Conservation (phyloP, 2,113 vertebrate species). For the Corythornis cristatus region DNA sequence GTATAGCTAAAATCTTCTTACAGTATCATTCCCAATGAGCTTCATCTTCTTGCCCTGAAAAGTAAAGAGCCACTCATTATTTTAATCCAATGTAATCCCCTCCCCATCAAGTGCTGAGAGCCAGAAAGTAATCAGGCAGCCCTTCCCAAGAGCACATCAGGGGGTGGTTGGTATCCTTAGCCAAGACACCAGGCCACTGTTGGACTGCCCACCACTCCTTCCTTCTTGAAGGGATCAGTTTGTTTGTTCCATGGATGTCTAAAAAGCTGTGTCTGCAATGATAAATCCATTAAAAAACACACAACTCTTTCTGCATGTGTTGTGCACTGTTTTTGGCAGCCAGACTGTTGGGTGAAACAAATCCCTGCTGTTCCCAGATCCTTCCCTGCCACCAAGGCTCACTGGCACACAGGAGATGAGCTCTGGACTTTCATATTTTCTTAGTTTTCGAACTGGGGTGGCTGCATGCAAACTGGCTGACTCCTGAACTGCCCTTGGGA, state of each 20-base stretch:
- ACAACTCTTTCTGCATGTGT: neutral
- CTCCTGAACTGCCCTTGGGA: neutral
- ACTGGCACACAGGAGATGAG: too few species aligned
- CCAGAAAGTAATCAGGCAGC: neutral
- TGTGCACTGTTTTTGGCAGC: too few species aligned
- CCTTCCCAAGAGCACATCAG: neutral
- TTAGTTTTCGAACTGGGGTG: too few species aligned
- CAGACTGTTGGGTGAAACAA: too few species aligned
- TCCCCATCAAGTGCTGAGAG: neutral
- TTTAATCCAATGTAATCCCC: neutral
- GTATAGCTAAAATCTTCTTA: neutral
- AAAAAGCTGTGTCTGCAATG: neutral
- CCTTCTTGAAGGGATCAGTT: neutral
- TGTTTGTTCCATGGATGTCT: neutral
- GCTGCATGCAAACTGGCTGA: neutral
- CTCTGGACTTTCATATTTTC: too few species aligned
- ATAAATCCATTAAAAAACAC: neutral
- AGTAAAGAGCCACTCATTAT: neutral
- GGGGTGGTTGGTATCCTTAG: neutral
- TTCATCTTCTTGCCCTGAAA: neutral
- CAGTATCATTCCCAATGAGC: neutral
- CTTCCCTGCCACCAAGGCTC: too few species aligned
- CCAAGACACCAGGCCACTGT: neutral
- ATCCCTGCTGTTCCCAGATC: too few species aligned
- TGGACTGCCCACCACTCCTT: neutral